Percentiles rank a stretch among this genome's conserved stretches.
These are phyloP conservation scores for Saguinus imperator DNA, from an alignment of 2,113 vertebrate genomes.

Conservation along the genomic window DNA sequence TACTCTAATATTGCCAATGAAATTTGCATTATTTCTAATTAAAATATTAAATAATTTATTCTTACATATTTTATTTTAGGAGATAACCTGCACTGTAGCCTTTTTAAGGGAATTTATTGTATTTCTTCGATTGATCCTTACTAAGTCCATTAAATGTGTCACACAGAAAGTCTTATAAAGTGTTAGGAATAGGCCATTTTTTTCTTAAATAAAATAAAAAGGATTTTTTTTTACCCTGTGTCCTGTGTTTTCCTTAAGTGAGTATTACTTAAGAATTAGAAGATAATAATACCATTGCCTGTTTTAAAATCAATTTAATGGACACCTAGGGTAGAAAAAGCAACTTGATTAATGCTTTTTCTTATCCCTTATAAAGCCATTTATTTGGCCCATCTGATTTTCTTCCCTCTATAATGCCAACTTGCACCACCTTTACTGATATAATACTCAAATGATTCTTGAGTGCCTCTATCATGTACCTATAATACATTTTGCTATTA, in stretches of 20 bases:
- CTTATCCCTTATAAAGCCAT: background rate
- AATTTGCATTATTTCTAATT: background rate
- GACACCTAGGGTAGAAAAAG: background rate
- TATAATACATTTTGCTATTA: background rate
- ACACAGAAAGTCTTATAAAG: background rate
- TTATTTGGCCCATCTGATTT: background rate
- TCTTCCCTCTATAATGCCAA: background rate
- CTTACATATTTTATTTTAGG: background rate
- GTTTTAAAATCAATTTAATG: background rate
- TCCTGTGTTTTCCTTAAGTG: background rate
- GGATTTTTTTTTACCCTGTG: background rate
- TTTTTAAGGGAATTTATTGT: background rate
- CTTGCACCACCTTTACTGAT: background rate
- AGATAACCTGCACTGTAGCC: background rate
- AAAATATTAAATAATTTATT: background rate
- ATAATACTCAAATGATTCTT: background rate
- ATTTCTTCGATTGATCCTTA: background rate
- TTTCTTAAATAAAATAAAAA: background rate
- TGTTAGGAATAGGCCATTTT: background rate
- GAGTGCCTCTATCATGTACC: background rate
- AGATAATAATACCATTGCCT: background rate
- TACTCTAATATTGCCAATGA: background rate
- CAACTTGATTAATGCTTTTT: background rate
- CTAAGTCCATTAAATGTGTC: background rate
- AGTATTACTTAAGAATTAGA: background rate